These are phyloP conservation scores for Rhamphomyia laevipes DNA, from an alignment of 2,888 invertebrate genomes.

Conservation along the genomic window DNA sequence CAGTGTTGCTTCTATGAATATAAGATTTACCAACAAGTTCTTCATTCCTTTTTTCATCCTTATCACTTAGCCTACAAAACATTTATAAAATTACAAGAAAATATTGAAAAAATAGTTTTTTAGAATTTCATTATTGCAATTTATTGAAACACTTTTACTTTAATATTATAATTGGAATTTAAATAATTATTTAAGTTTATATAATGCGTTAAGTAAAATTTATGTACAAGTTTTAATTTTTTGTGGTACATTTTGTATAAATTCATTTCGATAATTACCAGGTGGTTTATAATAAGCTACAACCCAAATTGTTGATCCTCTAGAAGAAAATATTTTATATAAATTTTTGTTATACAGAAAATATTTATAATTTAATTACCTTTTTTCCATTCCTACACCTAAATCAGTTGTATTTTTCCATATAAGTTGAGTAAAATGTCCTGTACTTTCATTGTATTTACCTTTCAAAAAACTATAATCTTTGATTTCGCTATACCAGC, in stretches of 20 bases:
- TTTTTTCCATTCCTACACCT: slow-evolving; percentile 56
- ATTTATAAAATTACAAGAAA: too few species aligned
- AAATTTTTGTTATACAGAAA: background rate
- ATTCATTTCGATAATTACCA: slow-evolving; percentile 73
- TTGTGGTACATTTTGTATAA: slow-evolving; percentile 56
- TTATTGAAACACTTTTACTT: too few species aligned
- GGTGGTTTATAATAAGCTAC: slow-evolving; percentile 86
- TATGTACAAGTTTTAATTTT: too few species aligned
- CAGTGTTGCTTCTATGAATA: too few species aligned
- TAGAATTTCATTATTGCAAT: too few species aligned
- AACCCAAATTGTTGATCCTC: slow-evolving; percentile 53
- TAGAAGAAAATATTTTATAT: background rate
- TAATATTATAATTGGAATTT: too few species aligned
- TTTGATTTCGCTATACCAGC: slow-evolving; percentile 69
- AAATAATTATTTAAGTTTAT: too few species aligned
- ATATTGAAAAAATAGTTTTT: too few species aligned
- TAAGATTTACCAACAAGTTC: too few species aligned
- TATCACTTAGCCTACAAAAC: too few species aligned
- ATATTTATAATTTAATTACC: background rate
- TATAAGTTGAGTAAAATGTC: slow-evolving; percentile 76
- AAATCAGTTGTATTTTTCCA: slow-evolving; percentile 62
- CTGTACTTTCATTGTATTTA: slow-evolving; percentile 53
- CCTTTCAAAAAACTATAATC: slow-evolving; percentile 47
- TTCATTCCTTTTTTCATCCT: too few species aligned
- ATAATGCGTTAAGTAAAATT: too few species aligned